Base-by-base conservation (phyloP, 2,113 vertebrate genomes). In the Galeopterus variegatus region DNA sequence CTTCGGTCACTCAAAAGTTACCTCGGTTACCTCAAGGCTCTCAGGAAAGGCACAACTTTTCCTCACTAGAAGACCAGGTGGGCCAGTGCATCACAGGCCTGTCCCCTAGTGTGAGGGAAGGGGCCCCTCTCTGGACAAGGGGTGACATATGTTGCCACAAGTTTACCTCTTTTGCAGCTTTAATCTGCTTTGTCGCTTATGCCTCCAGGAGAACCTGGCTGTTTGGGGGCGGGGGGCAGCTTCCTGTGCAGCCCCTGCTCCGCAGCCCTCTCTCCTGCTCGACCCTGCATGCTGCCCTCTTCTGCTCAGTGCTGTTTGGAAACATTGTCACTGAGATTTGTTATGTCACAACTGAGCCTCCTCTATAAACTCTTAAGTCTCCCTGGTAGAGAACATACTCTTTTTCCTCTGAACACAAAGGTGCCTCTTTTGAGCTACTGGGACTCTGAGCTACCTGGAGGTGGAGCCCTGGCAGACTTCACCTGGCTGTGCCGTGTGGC, bases 261-360 rank as follows among this genome's bases (percentile, higher is more conserved):
- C 12, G 28, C 62, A 50, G 23, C 11, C 28, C 26, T 84, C 3
- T 5, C 26, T 24, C 12, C 79, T 36, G 54, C 56, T 8, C 8
- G 4, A 0, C 17, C n/a, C 1, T 0, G 36, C 45, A 18, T 6
- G 31, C 41, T 70, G 21, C 62, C n/a, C 10, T 23, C 58, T 45
- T 85, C 36, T 58, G 2, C 13, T 60, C 12, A 9, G 36, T 17
- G n/a, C 31, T 36, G 4, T 31, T 58, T 7, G 28, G 26, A 12
- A 11, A 13, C 9, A 36, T 54, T n/a, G 3, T 8, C n/a, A 14
- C 31, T n/a, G 56, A 15, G 75, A 45, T 3, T 15, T 18, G 41
- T 70, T 72, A 1, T 21, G 36, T 87, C 58, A 60, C 58, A 28
- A 0, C 3, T n/a, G 33, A 65, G 56, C 64, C 17, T 72, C 33